Percentiles rank a stretch among this genome's conserved stretches.
These are phyloP conservation scores for Crypturellus tataupa DNA, from an alignment of 2,797 vertebrate species.

Conservation along the genomic window DNA sequence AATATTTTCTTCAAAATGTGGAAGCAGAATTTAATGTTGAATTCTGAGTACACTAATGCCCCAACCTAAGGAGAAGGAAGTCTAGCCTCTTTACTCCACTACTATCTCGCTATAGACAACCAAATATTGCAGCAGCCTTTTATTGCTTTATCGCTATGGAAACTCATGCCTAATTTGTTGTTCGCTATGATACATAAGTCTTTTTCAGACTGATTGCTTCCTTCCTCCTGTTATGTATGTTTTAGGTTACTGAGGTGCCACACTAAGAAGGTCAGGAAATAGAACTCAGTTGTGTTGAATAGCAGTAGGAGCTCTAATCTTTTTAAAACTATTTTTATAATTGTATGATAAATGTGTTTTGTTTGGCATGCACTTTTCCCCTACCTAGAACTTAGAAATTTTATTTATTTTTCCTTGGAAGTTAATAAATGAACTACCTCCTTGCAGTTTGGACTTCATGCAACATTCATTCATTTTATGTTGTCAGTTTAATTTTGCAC, in stretches of 20 bases:
- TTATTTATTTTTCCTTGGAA: not conserved
- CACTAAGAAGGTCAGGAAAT: not conserved
- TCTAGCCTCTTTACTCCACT: slow-evolving; percentile 10
- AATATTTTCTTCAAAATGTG: slow-evolving; percentile 1
- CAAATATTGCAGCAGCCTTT: slow-evolving; percentile 66
- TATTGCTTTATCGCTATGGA: slow-evolving; percentile 67
- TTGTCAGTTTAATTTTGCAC: not conserved
- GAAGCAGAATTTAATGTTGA: slow-evolving; percentile 24
- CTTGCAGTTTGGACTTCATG: not conserved
- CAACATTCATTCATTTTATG: not conserved
- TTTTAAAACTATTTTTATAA: slow-evolving; percentile 21
- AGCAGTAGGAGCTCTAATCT: not conserved
- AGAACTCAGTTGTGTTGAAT: not conserved
- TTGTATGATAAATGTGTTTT: not conserved
- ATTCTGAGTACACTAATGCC: not conserved
- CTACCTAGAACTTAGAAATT: not conserved
- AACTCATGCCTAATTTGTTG: slow-evolving; percentile 66
- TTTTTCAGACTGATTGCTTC: slow-evolving; percentile 61
- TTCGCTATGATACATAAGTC: slow-evolving; percentile 19
- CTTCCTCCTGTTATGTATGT: slow-evolving; percentile 7
- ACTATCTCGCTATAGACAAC: slow-evolving; percentile 21
- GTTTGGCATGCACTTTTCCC: not conserved
- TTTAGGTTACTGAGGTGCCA: slow-evolving; percentile 29
- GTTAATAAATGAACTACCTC: not conserved
- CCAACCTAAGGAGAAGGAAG: not conserved